Evolutionary conservation across 2,888 invertebrate genomes (phyloP).

Genomic region (Andrena marginata): DNA sequence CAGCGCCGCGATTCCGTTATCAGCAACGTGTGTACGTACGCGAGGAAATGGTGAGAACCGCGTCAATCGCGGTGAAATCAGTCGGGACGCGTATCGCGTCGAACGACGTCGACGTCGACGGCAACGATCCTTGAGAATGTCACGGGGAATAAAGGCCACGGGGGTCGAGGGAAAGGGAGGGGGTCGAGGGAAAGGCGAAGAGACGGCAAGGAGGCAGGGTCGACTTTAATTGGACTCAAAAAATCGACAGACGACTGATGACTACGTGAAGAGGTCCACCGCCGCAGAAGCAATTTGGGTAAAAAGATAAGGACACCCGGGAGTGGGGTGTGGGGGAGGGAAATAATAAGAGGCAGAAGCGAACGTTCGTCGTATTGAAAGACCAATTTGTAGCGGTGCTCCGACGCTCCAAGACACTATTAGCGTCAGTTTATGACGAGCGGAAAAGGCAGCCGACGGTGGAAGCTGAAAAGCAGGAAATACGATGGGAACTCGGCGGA

Average conservation of each 20-base stretch:
- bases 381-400: constrained; percentile 64
- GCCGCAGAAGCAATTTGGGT: constrained; percentile 61
- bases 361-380: constrained; percentile 61
- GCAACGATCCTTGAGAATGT: constrained; percentile 23
- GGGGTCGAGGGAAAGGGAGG: not conserved
- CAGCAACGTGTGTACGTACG: not conserved
- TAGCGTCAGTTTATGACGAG: constrained; percentile 60
- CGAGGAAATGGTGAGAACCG: not conserved
- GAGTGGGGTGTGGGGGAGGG: not conserved
- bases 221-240: constrained; percentile 66
- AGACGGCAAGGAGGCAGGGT: constrained; percentile 17
- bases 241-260: constrained; percentile 61
- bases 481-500: constrained; percentile 9
- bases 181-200: too few species aligned
- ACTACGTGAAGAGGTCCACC: constrained; percentile 54
- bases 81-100: constrained; percentile 10
- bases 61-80: constrained; percentile 26
- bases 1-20: not conserved
- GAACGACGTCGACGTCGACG: not conserved
- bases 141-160: constrained; percentile 4
- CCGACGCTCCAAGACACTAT: constrained; percentile 56
- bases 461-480: constrained; percentile 37
- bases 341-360: constrained; percentile 50
- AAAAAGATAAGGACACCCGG: constrained; percentile 55
- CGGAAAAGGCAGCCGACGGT: constrained; percentile 41